These are phyloP conservation scores for Oryzias melastigma DNA, from an alignment of 2,113 vertebrate genomes.

Conservation along the genomic window DNA sequence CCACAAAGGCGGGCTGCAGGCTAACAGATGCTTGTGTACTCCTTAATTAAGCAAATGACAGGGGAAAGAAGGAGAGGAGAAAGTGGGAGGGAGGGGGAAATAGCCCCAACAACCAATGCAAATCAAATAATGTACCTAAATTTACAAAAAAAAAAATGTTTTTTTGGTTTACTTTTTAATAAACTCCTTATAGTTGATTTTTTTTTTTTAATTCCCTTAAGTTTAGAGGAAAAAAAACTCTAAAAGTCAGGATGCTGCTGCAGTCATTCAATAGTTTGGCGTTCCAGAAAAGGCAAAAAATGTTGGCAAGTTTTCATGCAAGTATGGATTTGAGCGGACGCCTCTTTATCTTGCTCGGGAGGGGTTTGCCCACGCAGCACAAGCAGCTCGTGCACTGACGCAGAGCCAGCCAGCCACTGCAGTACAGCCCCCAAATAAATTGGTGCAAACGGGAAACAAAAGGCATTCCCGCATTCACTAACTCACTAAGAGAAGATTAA, in stretches of 20 bases:
- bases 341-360: slow-evolving; percentile 35
- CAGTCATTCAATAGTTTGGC: slow-evolving; percentile 22
- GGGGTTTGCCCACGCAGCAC: slow-evolving; percentile 69
- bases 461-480: not conserved
- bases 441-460: slow-evolving; percentile 34
- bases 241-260: slow-evolving; percentile 12
- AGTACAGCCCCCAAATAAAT: slow-evolving; percentile 39
- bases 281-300: slow-evolving; percentile 31
- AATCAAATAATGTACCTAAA: not conserved
- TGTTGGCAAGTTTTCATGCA: slow-evolving; percentile 36
- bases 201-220: too few species aligned
- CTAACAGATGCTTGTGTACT: slow-evolving; percentile 66
- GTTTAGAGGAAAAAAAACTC: too few species aligned
- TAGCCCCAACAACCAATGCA: not conserved
- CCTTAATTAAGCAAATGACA: slow-evolving; percentile 67
- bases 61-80: not conserved
- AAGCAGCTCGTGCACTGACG: slow-evolving; percentile 70
- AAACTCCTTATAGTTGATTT: too few species aligned
- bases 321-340: slow-evolving; percentile 56
- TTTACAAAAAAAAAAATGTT: too few species aligned
- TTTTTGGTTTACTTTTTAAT: too few species aligned
- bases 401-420: slow-evolving; percentile 55
- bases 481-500: not conserved
- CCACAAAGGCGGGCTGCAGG: slow-evolving; percentile 49
- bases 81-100: slow-evolving; percentile 2